These are phyloP conservation scores for Drosophila dunni DNA, from an alignment of 1,140 invertebrate species.

Conservation along the genomic window DNA sequence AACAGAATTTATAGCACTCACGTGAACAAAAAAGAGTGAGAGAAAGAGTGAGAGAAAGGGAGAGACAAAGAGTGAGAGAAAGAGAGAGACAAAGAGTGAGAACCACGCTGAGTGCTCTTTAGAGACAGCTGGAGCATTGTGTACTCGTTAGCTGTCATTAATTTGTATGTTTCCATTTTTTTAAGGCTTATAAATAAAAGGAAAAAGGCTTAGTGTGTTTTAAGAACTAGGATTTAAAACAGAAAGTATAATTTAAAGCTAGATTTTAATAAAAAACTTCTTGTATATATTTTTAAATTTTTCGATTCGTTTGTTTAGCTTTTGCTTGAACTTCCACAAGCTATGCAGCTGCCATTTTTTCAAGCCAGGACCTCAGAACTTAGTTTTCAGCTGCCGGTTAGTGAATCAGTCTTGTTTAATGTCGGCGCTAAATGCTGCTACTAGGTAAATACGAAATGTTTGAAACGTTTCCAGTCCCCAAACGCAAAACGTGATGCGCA, in stretches of 20 bases:
- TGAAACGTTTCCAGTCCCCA: constrained; percentile 57
- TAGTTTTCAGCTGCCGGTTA: background rate
- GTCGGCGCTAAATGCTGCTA: constrained; percentile 62
- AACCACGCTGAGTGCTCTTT: background rate
- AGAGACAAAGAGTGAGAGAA: constrained; percentile 2
- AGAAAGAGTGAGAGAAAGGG: background rate
- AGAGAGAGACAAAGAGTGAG: constrained; percentile 3
- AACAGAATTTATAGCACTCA: constrained; percentile 17
- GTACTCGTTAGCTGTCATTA: no score
- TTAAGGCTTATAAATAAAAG: no score
- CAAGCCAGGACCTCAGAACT: background rate
- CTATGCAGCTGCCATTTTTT: constrained; percentile 4
- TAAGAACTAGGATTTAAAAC: no score
- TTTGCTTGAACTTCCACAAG: background rate
- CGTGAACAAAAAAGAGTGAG: background rate
- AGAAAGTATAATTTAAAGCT: no score
- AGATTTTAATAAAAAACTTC: no score
- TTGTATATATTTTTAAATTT: no score
- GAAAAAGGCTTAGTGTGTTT: no score
- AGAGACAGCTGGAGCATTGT: no score
- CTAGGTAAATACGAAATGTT: constrained; percentile 67
- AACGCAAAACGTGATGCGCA: constrained; percentile 79
- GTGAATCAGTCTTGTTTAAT: constrained; percentile 50
- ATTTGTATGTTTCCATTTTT: no score
- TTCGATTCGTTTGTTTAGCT: constrained; percentile 22